These are phyloP conservation scores for Toxotes chatareus DNA, from an alignment of 2,113 vertebrate genomes.

Conservation along the genomic window DNA sequence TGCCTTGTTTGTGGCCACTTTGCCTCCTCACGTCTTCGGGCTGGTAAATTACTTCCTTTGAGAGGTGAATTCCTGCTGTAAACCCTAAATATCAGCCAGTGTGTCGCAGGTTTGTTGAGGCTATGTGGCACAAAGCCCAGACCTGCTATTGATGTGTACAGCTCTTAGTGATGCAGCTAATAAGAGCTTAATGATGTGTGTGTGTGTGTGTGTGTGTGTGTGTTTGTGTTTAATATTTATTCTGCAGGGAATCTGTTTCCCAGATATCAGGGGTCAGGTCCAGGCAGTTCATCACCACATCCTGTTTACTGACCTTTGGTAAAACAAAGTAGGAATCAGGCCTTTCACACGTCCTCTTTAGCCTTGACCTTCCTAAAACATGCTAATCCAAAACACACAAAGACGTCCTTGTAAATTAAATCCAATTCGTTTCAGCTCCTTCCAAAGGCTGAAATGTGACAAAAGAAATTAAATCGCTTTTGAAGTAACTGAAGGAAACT, in stretches of 20 bases:
- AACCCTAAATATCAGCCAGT: constrained; percentile 28
- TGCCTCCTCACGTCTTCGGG: constrained; percentile 33
- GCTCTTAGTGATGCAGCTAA: constrained; percentile 44
- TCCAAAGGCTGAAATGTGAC: constrained; percentile 38
- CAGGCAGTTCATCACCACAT: constrained; percentile 34
- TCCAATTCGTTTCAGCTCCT: constrained; percentile 36
- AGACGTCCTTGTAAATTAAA: constrained; percentile 46
- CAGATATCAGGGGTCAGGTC: constrained; percentile 31
- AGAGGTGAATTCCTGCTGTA: constrained; percentile 37
- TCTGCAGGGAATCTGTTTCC: constrained; percentile 23
- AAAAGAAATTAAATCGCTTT: constrained; percentile 41
- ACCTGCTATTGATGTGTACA: constrained; percentile 34
- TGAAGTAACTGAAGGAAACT: constrained; percentile 46
- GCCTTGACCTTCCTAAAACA: constrained; percentile 42
- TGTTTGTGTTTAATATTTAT: constrained; percentile 7
- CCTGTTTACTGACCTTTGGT: constrained; percentile 54
- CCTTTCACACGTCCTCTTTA: constrained; percentile 24
- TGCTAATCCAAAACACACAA: constrained; percentile 59
- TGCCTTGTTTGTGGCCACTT: constrained; percentile 50
- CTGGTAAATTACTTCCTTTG: constrained; percentile 46
- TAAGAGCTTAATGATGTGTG: constrained; percentile 32
- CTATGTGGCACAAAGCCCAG: constrained; percentile 41
- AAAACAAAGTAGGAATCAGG: constrained; percentile 25
- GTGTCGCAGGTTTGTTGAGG: constrained; percentile 16
- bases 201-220: too few relatives aligned